Evolutionary conservation across 1,140 invertebrate genomes (phyloP).

Genomic region (Gonioctena quinquepunctata): DNA sequence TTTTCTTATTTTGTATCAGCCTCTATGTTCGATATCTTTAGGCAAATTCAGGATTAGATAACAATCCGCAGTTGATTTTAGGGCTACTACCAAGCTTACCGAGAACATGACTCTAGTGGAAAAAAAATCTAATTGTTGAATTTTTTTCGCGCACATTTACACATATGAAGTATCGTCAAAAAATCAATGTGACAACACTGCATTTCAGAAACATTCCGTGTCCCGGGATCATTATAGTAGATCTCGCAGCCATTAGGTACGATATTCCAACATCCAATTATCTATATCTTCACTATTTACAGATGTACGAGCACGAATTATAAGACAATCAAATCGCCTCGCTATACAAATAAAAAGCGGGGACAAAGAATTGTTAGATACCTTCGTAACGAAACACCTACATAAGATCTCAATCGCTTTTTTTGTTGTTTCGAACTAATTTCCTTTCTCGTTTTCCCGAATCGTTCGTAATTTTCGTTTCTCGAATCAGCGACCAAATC

Average conservation of each 20-base stretch:
- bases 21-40: too few relatives aligned
- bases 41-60: too few relatives aligned
- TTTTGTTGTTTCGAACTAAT: not conserved
- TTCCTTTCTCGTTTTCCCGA: not conserved
- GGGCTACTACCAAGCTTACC: too few relatives aligned
- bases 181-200: not conserved
- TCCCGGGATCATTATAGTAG: conserved; percentile 35
- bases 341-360: not conserved
- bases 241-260: conserved; percentile 34
- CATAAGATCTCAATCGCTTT: not conserved
- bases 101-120: too few relatives aligned
- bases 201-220: conserved; percentile 24
- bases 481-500: not conserved
- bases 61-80: too few relatives aligned
- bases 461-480: too few relatives aligned
- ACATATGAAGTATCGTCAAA: not conserved
- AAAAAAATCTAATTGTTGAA: too few relatives aligned
- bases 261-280: conserved; percentile 34
- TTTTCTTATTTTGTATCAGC: too few relatives aligned
- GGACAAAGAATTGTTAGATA: not conserved
- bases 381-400: not conserved
- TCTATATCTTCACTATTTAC: conserved; percentile 26
- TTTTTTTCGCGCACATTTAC: too few relatives aligned
- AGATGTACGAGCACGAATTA: conserved; percentile 31
- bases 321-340: conserved; percentile 34